Conservation (phyloP, 2,113 vertebrate species). For the Electrona antarctica region DNA sequence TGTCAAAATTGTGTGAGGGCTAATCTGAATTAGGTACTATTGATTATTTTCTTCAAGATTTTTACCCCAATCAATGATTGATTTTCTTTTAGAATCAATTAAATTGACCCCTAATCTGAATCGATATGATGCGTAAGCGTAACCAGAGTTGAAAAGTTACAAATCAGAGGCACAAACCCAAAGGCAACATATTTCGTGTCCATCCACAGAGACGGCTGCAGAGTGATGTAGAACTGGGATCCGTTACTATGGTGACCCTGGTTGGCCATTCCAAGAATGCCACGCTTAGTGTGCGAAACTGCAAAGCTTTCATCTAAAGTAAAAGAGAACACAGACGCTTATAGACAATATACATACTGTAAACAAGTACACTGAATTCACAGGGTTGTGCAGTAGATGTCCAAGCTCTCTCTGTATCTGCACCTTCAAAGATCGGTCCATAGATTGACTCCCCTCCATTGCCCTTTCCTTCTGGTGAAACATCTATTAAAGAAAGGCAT, state of each 20-base stretch:
- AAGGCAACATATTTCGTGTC: conserved; percentile 89
- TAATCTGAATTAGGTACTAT: background rate
- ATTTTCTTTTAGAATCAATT: too few relatives aligned
- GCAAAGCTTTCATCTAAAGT: conserved; percentile 87
- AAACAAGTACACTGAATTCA: background rate
- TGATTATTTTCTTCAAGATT: too few relatives aligned
- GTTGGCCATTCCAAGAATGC: conserved; percentile 88
- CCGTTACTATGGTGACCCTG: conserved; percentile 86
- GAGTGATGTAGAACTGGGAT: conserved; percentile 90
- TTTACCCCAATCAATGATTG: too few relatives aligned
- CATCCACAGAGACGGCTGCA: conserved; percentile 85
- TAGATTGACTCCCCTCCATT: conserved; percentile 86
- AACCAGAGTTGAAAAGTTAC: background rate
- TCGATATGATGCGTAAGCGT: too few relatives aligned
- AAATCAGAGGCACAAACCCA: conserved; percentile 79
- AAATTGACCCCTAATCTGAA: too few relatives aligned
- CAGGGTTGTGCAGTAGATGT: background rate
- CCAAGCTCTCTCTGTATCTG: background rate
- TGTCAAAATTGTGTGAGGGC: background rate
- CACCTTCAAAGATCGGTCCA: conserved; percentile 86
- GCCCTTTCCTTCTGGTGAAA: conserved; percentile 78
- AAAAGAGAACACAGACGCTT: conserved; percentile 20
- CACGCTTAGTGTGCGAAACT: conserved; percentile 82
- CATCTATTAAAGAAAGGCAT: conserved; percentile 77
- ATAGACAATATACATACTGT: background rate